These are phyloP conservation scores for Hydrophis major DNA, from an alignment of 2,797 vertebrate species.

Conservation along the genomic window DNA sequence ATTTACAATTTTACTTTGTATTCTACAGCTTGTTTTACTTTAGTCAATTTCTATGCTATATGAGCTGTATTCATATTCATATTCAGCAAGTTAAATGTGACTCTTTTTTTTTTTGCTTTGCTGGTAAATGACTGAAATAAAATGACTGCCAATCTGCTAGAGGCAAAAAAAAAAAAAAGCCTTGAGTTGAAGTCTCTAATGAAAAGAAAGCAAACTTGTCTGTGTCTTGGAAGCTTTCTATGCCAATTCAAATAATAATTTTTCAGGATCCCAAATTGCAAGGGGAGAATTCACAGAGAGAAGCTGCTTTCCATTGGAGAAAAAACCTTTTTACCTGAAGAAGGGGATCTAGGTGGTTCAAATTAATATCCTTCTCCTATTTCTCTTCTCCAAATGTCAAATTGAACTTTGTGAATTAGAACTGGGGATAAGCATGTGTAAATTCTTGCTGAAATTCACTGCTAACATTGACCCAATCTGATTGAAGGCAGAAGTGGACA, in stretches of 20 bases:
- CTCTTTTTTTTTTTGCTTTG: neutral
- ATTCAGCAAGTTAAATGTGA: neutral
- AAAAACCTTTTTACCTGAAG: neutral
- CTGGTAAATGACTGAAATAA: neutral
- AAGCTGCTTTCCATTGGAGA: neutral
- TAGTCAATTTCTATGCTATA: neutral
- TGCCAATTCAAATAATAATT: neutral
- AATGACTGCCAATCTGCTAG: neutral
- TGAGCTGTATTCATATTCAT: neutral
- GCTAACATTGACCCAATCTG: neutral
- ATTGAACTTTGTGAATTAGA: neutral
- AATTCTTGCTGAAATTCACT: neutral
- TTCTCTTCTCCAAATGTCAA: neutral
- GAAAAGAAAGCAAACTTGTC: neutral
- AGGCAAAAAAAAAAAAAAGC: neutral
- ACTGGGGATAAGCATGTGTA: neutral
- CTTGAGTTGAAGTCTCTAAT: neutral
- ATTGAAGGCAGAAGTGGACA: neutral
- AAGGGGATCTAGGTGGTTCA: neutral
- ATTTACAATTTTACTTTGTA: neutral
- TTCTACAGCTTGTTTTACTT: neutral
- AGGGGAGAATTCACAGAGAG: neutral
- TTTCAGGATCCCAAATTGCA: neutral
- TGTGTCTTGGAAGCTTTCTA: neutral
- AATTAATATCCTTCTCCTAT: neutral